phyloP scores from a whole-genome alignment of 2,113 vertebrate genomes.

The Pseudois nayaur region DNA sequence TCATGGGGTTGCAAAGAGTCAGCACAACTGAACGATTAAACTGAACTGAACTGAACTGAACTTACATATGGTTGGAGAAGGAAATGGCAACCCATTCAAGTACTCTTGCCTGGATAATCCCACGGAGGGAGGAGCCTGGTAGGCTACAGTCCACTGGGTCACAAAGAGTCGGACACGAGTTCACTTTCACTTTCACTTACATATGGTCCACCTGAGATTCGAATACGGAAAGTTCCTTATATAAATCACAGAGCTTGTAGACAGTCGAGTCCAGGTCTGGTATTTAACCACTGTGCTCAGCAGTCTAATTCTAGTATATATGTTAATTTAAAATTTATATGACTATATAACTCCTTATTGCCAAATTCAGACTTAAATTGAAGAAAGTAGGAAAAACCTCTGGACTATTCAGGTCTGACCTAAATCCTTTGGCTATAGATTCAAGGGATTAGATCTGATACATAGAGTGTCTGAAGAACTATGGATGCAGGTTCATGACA shows the following conservation, averaged over 20 bases:
- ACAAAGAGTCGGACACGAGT: too few species aligned
- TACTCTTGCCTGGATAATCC: too few species aligned
- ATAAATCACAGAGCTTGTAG: fast-evolving
- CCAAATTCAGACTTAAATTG: not conserved
- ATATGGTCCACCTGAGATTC: not conserved
- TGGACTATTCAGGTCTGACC: not conserved
- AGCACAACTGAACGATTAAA: too few species aligned
- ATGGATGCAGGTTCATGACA: not conserved
- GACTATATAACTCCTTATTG: not conserved
- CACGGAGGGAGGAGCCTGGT: too few species aligned
- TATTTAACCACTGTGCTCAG: not conserved
- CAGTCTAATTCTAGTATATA: not conserved
- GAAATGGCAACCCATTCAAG: too few species aligned
- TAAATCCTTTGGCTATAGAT: not conserved
- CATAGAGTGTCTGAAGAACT: not conserved
- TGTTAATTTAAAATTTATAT: not conserved
- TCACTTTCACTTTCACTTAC: not conserved
- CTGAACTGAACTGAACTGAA: too few species aligned
- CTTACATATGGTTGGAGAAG: too few species aligned
- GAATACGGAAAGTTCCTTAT: not conserved
- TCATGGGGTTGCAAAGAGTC: too few species aligned
- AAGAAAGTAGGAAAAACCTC: not conserved
- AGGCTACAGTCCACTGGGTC: too few species aligned
- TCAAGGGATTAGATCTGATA: not conserved
- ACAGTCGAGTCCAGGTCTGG: not conserved